Base-by-base conservation (phyloP, 2,113 vertebrate species). In the Todiramphus saurophagus region DNA sequence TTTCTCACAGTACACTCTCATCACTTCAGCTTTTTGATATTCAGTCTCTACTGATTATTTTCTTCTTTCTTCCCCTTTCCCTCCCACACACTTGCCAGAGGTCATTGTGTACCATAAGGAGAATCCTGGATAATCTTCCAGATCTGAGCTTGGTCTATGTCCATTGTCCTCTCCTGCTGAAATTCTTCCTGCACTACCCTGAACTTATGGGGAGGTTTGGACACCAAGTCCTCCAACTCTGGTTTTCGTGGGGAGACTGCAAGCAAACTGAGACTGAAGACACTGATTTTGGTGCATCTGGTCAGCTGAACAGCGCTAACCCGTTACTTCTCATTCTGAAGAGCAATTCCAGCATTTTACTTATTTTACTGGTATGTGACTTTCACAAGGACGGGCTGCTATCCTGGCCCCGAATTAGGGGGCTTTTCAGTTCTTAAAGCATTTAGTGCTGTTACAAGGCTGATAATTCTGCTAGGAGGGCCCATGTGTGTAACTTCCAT, bases 151-250 rank as follows among this genome's bases (percentile, higher is more conserved):
- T 97, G 44, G 91, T 99, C 83, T 99, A 99, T 75, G 94, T 97
- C 55, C 99, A 99, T 93, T 98, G 99, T 93, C 98, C 98, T 9
- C 94, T 98, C 16, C 95, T 99, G 72, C 98, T 99, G 95, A 98
- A 97, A 95, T 98, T 99, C 91, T 98, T 99, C 94, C 98, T 98
- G 85, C 60, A 20, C 39, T 99, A 99, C 91, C 97, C 98, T 30
- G 98, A 98, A 72, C 96, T 99, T 63, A 97, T 98, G 78, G 98
- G 99, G 55, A 98, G 93, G 83, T 99, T 99, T 93, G 99, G 99
- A n/a, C 66, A 96, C 18, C 53, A 69, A 14, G 95, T 98, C 60
- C 96, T 99, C 69, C 98, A 98, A 7, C 97, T 98, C 68, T 99
- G 99, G 99, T 98, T 99, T 95, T 97, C 97, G 69, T 96, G 97